Evolutionary conservation across 2,888 invertebrate genomes (phyloP).

Genomic region (Dasysyrphus tricinctus): DNA sequence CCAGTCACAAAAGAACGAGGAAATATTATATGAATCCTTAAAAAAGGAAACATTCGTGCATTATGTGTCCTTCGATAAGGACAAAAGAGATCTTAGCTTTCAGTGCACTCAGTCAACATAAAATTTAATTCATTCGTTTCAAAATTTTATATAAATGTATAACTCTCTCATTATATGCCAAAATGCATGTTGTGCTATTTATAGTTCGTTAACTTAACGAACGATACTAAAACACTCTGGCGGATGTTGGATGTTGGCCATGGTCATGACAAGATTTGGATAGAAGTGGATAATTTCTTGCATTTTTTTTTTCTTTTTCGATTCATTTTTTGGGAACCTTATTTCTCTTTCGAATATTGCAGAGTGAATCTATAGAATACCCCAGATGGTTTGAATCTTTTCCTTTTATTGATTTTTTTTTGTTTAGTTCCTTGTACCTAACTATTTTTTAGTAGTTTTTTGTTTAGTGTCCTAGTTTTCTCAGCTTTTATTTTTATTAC

Average conservation of each 20-base stretch:
- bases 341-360: neutral
- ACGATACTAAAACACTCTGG: constrained; percentile 25
- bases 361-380: neutral
- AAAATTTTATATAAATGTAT: constrained; percentile 10
- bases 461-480: constrained; percentile 23
- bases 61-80: constrained; percentile 16
- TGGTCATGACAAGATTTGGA: constrained; percentile 25
- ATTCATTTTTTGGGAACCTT: constrained; percentile 36
- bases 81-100: constrained; percentile 24
- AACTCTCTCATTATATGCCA: constrained; percentile 30
- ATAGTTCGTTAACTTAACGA: constrained; percentile 38
- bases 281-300: constrained; percentile 11
- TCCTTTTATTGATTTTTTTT: constrained; percentile 32
- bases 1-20: constrained; percentile 17
- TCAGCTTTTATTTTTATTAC: constrained; percentile 8
- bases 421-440: neutral
- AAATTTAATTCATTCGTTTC: constrained; percentile 35
- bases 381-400: constrained; percentile 49
- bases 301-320: neutral
- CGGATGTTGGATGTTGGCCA: constrained; percentile 26
- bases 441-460: constrained; percentile 4
- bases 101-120: constrained; percentile 7
- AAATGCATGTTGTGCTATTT: constrained; percentile 46
- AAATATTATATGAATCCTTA: constrained; percentile 30
- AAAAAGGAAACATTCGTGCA: constrained; percentile 34